phyloP scores from a whole-genome alignment of 2,113 vertebrate species.

The Sander vitreus region DNA sequence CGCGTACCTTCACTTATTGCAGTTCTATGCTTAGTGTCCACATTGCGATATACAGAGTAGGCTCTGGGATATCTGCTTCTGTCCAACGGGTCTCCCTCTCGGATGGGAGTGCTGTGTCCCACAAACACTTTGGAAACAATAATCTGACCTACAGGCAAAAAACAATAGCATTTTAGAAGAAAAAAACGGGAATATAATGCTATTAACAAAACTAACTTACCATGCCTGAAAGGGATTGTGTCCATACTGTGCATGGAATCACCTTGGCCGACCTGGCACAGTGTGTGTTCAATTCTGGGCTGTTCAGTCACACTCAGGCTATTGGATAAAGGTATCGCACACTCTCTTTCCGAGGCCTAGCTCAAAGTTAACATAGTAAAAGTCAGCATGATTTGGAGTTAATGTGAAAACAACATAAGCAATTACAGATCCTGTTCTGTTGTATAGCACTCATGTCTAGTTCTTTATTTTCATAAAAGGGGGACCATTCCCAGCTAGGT shows the following conservation, averaged over 20 bases:
- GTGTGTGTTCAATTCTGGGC: constrained; percentile 81
- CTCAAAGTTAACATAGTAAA: constrained; percentile 15
- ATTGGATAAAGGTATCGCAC: constrained; percentile 84
- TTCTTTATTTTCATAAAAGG: not conserved
- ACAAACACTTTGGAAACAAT: constrained; percentile 88
- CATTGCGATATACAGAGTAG: constrained; percentile 85
- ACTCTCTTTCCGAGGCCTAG: constrained; percentile 75
- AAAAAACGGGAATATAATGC: not conserved
- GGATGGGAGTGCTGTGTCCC: constrained; percentile 79
- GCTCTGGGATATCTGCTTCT: constrained; percentile 78
- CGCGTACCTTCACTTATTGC: constrained; percentile 43
- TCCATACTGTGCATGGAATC: constrained; percentile 61
- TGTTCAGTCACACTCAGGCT: constrained; percentile 84
- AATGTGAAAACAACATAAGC: not conserved
- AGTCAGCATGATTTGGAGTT: not conserved
- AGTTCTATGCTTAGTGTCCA: constrained; percentile 68
- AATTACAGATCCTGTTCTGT: not conserved
- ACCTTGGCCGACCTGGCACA: constrained; percentile 54
- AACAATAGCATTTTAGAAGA: constrained; percentile 24
- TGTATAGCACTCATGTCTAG: not conserved
- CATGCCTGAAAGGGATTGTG: constrained; percentile 78
- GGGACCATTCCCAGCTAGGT: not conserved
- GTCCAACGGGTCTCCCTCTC: constrained; percentile 68
- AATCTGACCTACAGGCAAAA: constrained; percentile 80
- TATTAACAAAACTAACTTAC: constrained; percentile 64